Evolutionary conservation across 1,140 invertebrate genomes (phyloP), one percentile per base, ranked within the genome.

Genomic region (Sarcophaga peregrina): DNA sequence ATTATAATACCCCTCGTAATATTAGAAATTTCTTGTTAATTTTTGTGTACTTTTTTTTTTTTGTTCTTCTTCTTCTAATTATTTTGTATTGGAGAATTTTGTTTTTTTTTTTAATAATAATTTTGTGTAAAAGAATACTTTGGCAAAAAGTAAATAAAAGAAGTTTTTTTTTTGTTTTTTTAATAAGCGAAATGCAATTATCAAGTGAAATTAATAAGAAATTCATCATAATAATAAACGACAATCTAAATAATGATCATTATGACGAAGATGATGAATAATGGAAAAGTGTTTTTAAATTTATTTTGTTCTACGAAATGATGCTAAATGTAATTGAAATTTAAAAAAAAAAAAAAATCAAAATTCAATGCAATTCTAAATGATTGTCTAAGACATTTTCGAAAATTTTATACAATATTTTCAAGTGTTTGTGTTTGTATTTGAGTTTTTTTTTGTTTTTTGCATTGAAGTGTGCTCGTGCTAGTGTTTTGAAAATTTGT

Each of bases 151-250:
- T 37, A 37, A 37, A 37, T 37, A 37, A 37, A 37, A 37, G 25
- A 37, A 37, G 25, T 37, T 1, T n/a, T n/a, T n/a, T n/a, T n/a
- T n/a, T n/a, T n/a, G n/a, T n/a, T n/a, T n/a, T n/a, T n/a, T n/a
- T n/a, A n/a, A n/a, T 47, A 50, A 78, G 9, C 9, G 50, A 78
- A 78, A 78, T 78, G 75, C 75, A 78, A 78, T 78, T 78, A 25
- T 78, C 75, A n/a, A 78, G 75, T 78, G 75, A 78, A 78, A 78
- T 78, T 20, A 78, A 78, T 78, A 78, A 78, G 17, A 78, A 78
- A 52, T 78, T 78, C 47, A 52, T 50, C 25, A 37, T 37, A 37
- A 37, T 37, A 37, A 37, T 11, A 78, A 78, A 68, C 10, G n/a
- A 37, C 25, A 37, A 37, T 37, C 1, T 4, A 37, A 37, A 37